These are phyloP conservation scores for Physeter macrocephalus DNA, from an alignment of 2,113 vertebrate species.

Conservation along the genomic window DNA sequence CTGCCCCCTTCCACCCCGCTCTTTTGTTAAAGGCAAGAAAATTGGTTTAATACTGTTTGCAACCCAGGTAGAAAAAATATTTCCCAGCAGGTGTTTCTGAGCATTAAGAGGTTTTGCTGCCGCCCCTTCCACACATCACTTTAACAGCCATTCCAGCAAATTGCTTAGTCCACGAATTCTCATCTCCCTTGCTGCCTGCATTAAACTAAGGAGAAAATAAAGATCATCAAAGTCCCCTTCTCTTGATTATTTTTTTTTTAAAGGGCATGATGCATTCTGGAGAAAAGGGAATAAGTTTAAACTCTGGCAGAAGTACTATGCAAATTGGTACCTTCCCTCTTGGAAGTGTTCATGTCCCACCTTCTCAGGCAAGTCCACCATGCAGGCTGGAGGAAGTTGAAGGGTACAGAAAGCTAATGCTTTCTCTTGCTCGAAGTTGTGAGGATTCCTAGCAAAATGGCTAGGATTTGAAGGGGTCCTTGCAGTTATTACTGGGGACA, in stretches of 20 bases:
- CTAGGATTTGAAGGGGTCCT: neutral
- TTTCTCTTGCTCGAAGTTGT: neutral
- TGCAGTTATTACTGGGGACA: neutral
- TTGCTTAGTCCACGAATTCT: slow-evolving; percentile 52
- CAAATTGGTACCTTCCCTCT: neutral
- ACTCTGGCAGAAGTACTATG: neutral
- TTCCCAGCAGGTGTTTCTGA: slow-evolving; percentile 64
- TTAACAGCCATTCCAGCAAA: slow-evolving; percentile 45
- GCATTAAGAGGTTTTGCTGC: slow-evolving; percentile 36
- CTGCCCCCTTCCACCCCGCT: neutral
- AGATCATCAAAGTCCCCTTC: slow-evolving; percentile 35
- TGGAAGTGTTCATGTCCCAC: neutral
- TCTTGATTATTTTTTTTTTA: slow-evolving; percentile 6
- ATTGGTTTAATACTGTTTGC: slow-evolving; percentile 48
- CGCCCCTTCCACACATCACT: slow-evolving; percentile 36
- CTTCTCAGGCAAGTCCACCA: neutral
- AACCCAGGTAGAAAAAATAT: slow-evolving; percentile 52
- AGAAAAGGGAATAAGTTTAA: neutral
- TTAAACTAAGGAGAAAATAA: slow-evolving; percentile 50
- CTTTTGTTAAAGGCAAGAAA: slow-evolving; percentile 46
- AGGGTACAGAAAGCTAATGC: neutral
- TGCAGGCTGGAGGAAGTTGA: neutral
- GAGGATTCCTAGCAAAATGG: neutral
- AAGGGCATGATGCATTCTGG: slow-evolving; percentile 24
- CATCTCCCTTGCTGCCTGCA: slow-evolving; percentile 25